Base-by-base conservation (phyloP, 2,888 invertebrate species). In the Pristionchus maxplancki region DNA sequence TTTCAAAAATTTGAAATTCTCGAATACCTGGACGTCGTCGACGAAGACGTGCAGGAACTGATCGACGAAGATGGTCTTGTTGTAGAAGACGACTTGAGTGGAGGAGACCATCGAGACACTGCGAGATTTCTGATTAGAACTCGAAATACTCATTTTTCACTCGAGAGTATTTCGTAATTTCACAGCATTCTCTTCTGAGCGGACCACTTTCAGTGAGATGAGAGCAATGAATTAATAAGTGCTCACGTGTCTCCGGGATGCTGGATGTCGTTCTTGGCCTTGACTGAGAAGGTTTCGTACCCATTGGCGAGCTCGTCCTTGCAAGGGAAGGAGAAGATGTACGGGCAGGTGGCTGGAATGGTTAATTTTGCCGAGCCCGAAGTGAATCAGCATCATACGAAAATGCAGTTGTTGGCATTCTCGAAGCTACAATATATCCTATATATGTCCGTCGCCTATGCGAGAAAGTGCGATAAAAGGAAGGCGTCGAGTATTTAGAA, bases 401-500 rank as follows among this genome's bases (percentile, higher is more conserved):
- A 93, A n/a, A 62, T 28, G 5, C 11, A 64, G n/a, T 28, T 64
- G 93, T 93, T 20, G 62, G 3, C n/a, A 6, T n/a, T n/a, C n/a
- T n/a, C n/a, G n/a, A n/a, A n/a, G n/a, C n/a, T n/a, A n/a, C n/a
- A n/a, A n/a, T n/a, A n/a, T n/a, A n/a, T n/a, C n/a, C n/a, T n/a
- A n/a, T n/a, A n/a, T n/a, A n/a, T n/a, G n/a, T n/a, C n/a, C n/a
- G n/a, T n/a, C n/a, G n/a, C n/a, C n/a, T n/a, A n/a, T n/a, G n/a
- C n/a, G n/a, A n/a, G n/a, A n/a, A 58, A 24, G 58, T 88, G 95
- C 95, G 88, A n/a, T n/a, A n/a, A n/a, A n/a, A n/a, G n/a, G 91
- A 95, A 13, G 94, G 94, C 20, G 44, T 9, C 44, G 90, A 88
- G 90, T 93, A 94, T 89, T 95, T 94, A 5, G 95, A 44, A 95